Evolutionary conservation across 2,797 vertebrate species (phyloP), one percentile per base, ranked within the genome.

Genomic region (Percopsis omiscomaycus): DNA sequence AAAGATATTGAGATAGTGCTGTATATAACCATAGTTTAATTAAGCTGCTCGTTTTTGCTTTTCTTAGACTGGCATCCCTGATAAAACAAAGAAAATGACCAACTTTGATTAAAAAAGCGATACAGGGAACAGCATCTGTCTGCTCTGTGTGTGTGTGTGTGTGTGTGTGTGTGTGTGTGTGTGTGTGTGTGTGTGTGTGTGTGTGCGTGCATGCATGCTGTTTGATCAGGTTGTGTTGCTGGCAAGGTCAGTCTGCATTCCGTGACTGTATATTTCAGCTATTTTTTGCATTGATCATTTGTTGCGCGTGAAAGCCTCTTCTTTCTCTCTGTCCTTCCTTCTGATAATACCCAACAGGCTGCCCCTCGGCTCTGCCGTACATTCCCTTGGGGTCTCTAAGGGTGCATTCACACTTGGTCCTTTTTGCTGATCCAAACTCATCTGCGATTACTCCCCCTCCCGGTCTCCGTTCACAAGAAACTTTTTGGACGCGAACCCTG

Each of bases 31-130:
- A 49, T 73, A 55, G 58, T 75, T 79, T 60, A 69, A 88, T 79
- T 59, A 69, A 88, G 80, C 84, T 91, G 89, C 91, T 92, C 90
- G 86, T 91, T 90, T 85, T 87, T 82, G 83, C 80, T 84, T 81
- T 87, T 78, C 75, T 73, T 56, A 75, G 74, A 87, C 85, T 77
- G 84, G 68, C 85, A 77, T 89, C 86, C 89, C 90, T 91, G 87
- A 90, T 82, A 72, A 86, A 80, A 90, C 60, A 74, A 84, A 84
- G 64, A 70, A 90, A 87, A 81, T 12, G 27, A 75, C 63, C 53
- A 47, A 63, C 73, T 61, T 28, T 69, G 69, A 79, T 85, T 85
- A 68, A 89, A 89, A 88, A 85, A 85, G 79, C 57, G 66, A 87
- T 47, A 62, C 80, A 85, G 74, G 88, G 87, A 87, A 89, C 68